These are phyloP conservation scores for Pasiphila rectangulata DNA, from an alignment of 2,888 invertebrate species.

Conservation along the genomic window DNA sequence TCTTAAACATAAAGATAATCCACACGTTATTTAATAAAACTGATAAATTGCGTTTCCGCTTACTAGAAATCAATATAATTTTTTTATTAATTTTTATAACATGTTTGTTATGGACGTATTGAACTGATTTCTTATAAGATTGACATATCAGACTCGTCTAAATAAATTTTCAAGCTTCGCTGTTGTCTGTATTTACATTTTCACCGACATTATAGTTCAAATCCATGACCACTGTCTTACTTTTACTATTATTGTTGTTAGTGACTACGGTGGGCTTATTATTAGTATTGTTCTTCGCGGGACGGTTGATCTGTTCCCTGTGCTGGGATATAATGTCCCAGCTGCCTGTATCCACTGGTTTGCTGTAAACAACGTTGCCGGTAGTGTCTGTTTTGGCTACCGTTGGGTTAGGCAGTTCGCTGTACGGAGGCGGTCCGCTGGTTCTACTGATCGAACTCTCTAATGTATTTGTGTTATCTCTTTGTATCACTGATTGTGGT, in stretches of 20 bases:
- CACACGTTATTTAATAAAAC: too few species aligned
- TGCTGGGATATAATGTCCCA: constrained; percentile 80
- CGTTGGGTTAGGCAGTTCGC: constrained; percentile 35
- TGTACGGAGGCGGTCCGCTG: constrained; percentile 68
- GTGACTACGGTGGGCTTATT: too few species aligned
- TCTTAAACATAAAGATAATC: too few species aligned
- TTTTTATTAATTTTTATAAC: too few species aligned
- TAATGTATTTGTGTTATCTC: constrained; percentile 43
- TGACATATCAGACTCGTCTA: background rate
- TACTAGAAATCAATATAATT: too few species aligned
- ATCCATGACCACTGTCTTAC: constrained; percentile 55
- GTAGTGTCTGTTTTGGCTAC: constrained; percentile 45
- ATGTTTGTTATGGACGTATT: too few species aligned
- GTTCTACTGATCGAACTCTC: constrained; percentile 67
- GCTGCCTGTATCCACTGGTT: constrained; percentile 56
- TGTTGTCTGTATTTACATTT: constrained; percentile 41
- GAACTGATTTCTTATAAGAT: background rate
- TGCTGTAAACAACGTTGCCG: constrained; percentile 56
- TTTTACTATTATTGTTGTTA: constrained; percentile 18
- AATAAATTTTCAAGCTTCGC: constrained; percentile 46
- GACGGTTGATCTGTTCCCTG: constrained; percentile 61
- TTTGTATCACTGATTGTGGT: constrained; percentile 24
- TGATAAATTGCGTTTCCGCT: too few species aligned
- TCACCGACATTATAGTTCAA: constrained; percentile 49
- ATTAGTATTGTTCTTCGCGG: too few species aligned